A percentile compares a stretch with the other conserved stretches of the same genome.
These are phyloP conservation scores for Penelope pileata DNA, from an alignment of 2,113 vertebrate genomes.

Conservation along the genomic window DNA sequence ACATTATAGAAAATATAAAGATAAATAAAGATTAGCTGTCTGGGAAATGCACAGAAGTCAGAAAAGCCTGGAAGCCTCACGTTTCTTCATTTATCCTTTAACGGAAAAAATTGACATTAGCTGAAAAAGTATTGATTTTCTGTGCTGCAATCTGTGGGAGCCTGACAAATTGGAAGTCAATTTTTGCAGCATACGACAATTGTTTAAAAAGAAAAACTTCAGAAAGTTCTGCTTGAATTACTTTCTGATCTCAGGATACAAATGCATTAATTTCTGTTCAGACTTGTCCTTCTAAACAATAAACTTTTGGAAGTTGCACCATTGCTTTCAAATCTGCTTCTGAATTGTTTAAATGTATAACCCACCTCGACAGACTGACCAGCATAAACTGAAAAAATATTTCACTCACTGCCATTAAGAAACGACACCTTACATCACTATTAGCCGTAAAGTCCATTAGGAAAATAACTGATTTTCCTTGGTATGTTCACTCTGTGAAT, in stretches of 20 bases:
- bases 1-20: background rate
- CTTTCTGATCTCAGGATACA: background rate
- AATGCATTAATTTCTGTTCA: background rate
- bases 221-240: background rate
- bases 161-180: background rate
- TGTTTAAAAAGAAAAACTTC: slow-evolving; percentile 15
- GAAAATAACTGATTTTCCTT: background rate
- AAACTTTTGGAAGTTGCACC: background rate
- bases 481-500: background rate
- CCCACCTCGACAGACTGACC: background rate
- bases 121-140: slow-evolving; percentile 37
- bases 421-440: background rate
- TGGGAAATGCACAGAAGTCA: background rate
- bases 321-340: background rate
- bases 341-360: background rate
- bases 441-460: background rate
- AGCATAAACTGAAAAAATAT: background rate
- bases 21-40: background rate
- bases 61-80: background rate
- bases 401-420: background rate
- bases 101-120: background rate
- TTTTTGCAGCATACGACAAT: background rate
- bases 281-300: background rate
- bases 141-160: background rate
- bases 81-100: slow-evolving; percentile 1